These are phyloP conservation scores for Scaptomyza hsui DNA, from an alignment of 1,140 invertebrate species.

Conservation along the genomic window DNA sequence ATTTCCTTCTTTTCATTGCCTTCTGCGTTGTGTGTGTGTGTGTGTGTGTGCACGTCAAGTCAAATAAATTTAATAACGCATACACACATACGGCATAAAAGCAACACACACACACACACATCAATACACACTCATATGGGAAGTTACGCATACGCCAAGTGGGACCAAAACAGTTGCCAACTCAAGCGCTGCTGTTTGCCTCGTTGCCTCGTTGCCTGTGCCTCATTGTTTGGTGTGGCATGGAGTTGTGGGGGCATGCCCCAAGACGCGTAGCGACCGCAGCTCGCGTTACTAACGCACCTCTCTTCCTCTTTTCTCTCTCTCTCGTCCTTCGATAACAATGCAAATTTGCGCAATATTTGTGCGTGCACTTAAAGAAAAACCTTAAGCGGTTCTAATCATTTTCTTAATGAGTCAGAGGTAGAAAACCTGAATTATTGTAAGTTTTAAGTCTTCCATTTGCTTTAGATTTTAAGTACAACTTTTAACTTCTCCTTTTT, in stretches of 20 bases:
- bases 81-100: conserved; percentile 72
- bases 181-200: conserved; percentile 34
- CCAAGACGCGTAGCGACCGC: conserved; percentile 72
- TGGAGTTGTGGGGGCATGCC: conserved; percentile 23
- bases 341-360: conserved; percentile 75
- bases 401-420: too few relatives aligned
- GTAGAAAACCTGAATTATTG: too few relatives aligned
- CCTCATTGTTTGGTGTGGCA: conserved; percentile 25
- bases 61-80: conserved; percentile 83
- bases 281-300: conserved; percentile 43
- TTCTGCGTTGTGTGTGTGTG: conserved; percentile 20
- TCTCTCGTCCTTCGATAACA: conserved; percentile 55
- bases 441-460: too few relatives aligned
- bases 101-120: conserved; percentile 35
- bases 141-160: conserved; percentile 73
- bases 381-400: not conserved
- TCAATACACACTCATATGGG: conserved; percentile 27
- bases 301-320: not conserved
- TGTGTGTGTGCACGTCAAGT: conserved; percentile 74
- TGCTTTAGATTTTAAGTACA: too few relatives aligned
- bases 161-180: conserved; percentile 55
- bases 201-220: conserved; percentile 34
- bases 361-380: conserved; percentile 12
- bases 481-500: too few relatives aligned
- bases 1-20: conserved; percentile 15